A percentile compares a stretch with the other conserved stretches of the same genome.
These are phyloP conservation scores for Chromobotia macracanthus DNA, from an alignment of 2,797 vertebrate species.

Conservation along the genomic window DNA sequence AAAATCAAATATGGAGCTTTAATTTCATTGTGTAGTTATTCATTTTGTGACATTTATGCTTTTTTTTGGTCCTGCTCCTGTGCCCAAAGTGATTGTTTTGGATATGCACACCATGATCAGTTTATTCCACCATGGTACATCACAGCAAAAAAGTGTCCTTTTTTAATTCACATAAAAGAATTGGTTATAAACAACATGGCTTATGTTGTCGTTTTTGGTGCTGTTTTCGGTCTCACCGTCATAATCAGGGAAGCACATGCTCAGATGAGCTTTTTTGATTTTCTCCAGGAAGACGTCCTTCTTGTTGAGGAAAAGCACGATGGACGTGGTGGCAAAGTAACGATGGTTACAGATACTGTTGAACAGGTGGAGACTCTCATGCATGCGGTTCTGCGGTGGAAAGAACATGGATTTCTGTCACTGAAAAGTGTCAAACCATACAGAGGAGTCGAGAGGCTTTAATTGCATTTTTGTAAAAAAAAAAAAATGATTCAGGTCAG, in stretches of 20 bases:
- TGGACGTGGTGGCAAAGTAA: constrained; percentile 94
- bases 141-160: too few species aligned
- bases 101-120: too few species aligned
- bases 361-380: constrained; percentile 98
- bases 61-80: neutral
- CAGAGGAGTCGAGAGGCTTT: too few species aligned
- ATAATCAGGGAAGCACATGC: constrained; percentile 98
- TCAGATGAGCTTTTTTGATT: constrained; percentile 97
- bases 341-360: constrained; percentile 99
- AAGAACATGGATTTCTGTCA: neutral
- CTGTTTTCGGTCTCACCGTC: constrained; percentile 80
- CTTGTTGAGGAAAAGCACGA: constrained; percentile 99
- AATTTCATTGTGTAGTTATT: too few species aligned
- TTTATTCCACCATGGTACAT: too few species aligned
- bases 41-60: too few species aligned
- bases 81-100: too few species aligned
- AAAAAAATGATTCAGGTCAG: neutral
- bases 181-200: too few species aligned
- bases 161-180: too few species aligned
- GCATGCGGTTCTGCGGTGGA: constrained; percentile 91
- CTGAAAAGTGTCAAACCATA: neutral
- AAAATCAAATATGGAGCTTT: too few species aligned
- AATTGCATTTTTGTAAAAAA: too few species aligned
- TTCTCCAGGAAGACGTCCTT: constrained; percentile 96
- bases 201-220: too few species aligned